Conservation (phyloP, 2,797 vertebrate genomes). For the Ammospiza maritima region DNA sequence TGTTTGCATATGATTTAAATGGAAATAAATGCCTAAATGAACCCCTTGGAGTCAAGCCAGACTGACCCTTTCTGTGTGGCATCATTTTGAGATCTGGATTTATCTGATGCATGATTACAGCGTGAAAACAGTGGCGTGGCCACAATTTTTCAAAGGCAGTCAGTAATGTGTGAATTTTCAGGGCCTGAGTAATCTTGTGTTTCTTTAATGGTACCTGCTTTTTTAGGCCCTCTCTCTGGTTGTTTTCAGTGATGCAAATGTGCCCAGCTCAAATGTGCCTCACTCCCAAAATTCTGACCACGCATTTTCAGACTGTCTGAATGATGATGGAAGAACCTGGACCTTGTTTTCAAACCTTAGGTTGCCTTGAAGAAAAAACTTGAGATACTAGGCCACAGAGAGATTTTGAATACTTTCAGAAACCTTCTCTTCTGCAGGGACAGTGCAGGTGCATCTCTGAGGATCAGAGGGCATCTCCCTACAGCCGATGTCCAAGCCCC, state of each 20-base stretch:
- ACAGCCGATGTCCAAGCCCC: rapidly evolving
- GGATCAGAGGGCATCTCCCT: not conserved
- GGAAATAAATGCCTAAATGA: constrained; percentile 25
- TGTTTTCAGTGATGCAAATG: not conserved
- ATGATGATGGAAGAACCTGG: not conserved
- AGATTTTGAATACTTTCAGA: not conserved
- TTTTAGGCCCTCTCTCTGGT: not conserved
- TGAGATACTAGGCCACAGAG: not conserved
- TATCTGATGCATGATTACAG: not conserved
- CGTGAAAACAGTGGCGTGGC: not conserved
- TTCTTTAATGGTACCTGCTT: not conserved
- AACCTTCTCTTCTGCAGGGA: not conserved
- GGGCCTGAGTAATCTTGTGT: not conserved
- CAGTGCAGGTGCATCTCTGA: rapidly evolving
- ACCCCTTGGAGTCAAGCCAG: constrained; percentile 7
- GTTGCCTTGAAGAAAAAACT: not conserved
- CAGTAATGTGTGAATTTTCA: not conserved
- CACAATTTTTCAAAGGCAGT: not conserved
- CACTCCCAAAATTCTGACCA: not conserved
- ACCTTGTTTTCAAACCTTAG: not conserved
- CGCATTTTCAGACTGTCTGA: not conserved
- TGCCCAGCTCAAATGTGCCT: not conserved
- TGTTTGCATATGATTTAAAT: constrained; percentile 14
- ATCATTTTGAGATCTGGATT: not conserved
- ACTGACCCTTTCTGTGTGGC: not conserved